Base-by-base conservation (phyloP, 2,797 vertebrate genomes). In the Prunella strophiata region DNA sequence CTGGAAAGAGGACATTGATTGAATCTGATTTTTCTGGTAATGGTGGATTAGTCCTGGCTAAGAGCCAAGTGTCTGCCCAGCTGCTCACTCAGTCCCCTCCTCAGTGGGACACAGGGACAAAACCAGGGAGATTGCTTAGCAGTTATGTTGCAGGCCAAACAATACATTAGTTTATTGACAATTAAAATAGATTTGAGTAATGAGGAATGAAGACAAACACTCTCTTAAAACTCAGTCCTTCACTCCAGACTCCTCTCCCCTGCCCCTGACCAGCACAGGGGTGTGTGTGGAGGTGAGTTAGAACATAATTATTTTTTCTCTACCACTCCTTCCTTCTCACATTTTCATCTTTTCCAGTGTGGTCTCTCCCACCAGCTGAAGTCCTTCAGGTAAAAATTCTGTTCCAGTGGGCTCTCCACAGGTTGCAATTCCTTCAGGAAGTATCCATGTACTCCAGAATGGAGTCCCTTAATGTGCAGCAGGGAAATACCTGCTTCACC, bases 221-320 rank as follows among this genome's bases (percentile, higher is more conserved):
- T 12, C 1, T n/a, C 43, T 70, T 48, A 40, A 61, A 84, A 23
- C 13, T 65, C 30, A 43, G 42, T 57, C 51, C 22, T 61, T 57
- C 47, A 36, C 5, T 77, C 21, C 30, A 65, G 30, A 30, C 0
- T 65, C 7, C n/a, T 67, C 38, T 61, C 7, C 23, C 16, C 5
- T 55, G 10, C 7, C 42, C 21, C 29, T 71, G 25, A 63, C 29
- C 0, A 8, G 19, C 5, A 9, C 13, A 63, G 30, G 20, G 7
- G 21, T 1, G 0, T 8, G 20, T 21, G 14, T 1, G 0, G 23
- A 61, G 8, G 25, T 27, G 13, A 65, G 15, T 8, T 45, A 45
- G 8, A 34, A 42, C 23, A 43, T 3, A 32, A 1, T 13, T 13
- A 13, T 40, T 76, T 82, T 68, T 40, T 47, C 45, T 50, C 63